Evolutionary conservation across 2,888 invertebrate genomes (phyloP).

Genomic region (Drosophila vallismaia): DNA sequence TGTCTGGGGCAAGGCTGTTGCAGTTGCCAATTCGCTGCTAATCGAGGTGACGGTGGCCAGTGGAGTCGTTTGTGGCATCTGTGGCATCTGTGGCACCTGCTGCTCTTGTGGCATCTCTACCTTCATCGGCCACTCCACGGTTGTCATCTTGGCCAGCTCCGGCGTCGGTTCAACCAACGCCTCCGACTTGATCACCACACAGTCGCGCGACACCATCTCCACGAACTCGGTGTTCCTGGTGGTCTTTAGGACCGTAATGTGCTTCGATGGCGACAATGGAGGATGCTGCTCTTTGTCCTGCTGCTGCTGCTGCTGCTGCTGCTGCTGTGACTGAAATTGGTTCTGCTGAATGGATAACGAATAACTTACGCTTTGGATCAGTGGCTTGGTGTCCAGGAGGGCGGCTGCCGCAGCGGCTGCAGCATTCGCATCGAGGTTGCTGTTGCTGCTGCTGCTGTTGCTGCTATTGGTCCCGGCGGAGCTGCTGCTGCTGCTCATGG

Average conservation of each 20-base stretch:
- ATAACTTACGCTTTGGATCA: constrained; percentile 91
- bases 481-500: constrained; percentile 79
- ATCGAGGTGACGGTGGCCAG: background rate
- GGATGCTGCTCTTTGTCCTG: constrained; percentile 1
- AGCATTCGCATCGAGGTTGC: constrained; percentile 84
- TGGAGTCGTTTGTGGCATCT: background rate
- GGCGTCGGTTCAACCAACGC: background rate
- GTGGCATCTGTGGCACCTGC: background rate
- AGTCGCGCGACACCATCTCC: constrained; percentile 20
- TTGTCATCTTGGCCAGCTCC: background rate
- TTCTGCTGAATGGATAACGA: background rate
- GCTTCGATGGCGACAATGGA: background rate
- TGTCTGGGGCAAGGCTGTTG: too few relatives aligned
- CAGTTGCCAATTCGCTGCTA: background rate
- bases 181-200: constrained; percentile 19
- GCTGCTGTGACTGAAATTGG: constrained; percentile 20
- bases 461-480: constrained; percentile 86
- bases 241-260: constrained; percentile 25
- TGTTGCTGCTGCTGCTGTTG: constrained; percentile 66
- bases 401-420: constrained; percentile 86
- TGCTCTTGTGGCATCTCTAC: background rate
- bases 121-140: background rate
- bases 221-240: constrained; percentile 15
- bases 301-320: constrained; percentile 9
- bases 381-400: constrained; percentile 87